Base-by-base conservation (phyloP, 2,888 invertebrate genomes). In the Cheilosia soror region DNA sequence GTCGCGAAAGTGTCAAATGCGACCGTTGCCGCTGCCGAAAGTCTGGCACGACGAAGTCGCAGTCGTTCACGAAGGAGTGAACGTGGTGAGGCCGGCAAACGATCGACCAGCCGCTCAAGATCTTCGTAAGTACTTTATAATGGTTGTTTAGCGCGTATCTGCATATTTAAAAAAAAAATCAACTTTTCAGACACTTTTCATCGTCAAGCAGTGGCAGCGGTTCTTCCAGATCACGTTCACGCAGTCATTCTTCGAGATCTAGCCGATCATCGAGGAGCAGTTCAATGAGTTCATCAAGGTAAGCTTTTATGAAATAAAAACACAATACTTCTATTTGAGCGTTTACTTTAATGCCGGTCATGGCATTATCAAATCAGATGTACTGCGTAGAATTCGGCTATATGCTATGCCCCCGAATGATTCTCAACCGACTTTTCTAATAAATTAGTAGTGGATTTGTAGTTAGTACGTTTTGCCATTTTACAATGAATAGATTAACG, bases 91-190 rank as follows among this genome's bases (percentile, higher is more conserved):
- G 88, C 88, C 63, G 88, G 89, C 72, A 90, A 89, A 82, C 89
- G 89, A 72, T 89, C 90, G 29, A 89, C 87, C 83, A 93, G 93
- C 88, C 93, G 93, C 20, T 94, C 94, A 37, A 89, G 93, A 88
- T 94, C 93, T n/a, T 92, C 92, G 83, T 89, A 87, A 88, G 88
- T 55, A 49, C 62, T 62, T 40, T 68, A 33, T 6, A 15, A 42
- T 7, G 58, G 11, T n/a, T 47, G 6, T 53, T 66, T 47, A 27
- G 57, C 11, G 13, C 31, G 40, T 40, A 20, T 9, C 20, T 20
- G 42, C 60, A 55, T 47, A 25, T 47, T 53, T 65, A 15, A 6
- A 58, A 60, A 51, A n/a, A 13, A 40, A 5, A 15, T 33, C 55
- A 9, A 44, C 62, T 42, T 57, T 87, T 2, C 79, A 90, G 90